These are phyloP conservation scores for Halocaridina rubra DNA, from an alignment of 2,888 invertebrate species.

Conservation along the genomic window DNA sequence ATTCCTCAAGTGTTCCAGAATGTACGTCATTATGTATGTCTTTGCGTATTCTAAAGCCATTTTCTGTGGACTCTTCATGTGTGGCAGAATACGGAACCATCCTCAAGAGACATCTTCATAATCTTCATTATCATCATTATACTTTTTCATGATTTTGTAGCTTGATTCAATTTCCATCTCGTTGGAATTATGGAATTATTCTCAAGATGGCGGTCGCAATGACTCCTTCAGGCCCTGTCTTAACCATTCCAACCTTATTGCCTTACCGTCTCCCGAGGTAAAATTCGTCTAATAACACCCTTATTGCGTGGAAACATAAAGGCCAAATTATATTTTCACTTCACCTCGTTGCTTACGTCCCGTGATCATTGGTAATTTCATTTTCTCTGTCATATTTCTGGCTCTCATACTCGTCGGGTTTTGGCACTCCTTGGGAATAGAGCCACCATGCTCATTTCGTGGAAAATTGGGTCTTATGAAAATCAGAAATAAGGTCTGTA, in stretches of 20 bases:
- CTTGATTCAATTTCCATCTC: constrained; percentile 45
- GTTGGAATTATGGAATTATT: constrained; percentile 38
- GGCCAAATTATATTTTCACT: not conserved
- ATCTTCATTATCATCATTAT: not conserved
- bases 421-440: not conserved
- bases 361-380: constrained; percentile 34
- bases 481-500: too few species aligned
- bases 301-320: not conserved
- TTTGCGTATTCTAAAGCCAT: too few species aligned
- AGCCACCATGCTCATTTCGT: too few species aligned
- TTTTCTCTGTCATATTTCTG: constrained; percentile 50
- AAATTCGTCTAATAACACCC: not conserved
- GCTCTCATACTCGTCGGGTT: constrained; percentile 45
- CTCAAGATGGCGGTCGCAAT: constrained; percentile 21
- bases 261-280: not conserved
- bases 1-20: too few species aligned
- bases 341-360: not conserved
- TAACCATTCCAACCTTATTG: not conserved
- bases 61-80: too few species aligned
- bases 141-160: not conserved
- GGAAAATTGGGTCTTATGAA: too few species aligned
- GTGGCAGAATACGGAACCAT: too few species aligned
- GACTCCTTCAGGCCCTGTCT: constrained; percentile 14
- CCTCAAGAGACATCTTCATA: not conserved
- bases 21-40: too few species aligned